These are phyloP conservation scores for Acleris laterana DNA, from an alignment of 2,888 invertebrate species.

Conservation along the genomic window DNA sequence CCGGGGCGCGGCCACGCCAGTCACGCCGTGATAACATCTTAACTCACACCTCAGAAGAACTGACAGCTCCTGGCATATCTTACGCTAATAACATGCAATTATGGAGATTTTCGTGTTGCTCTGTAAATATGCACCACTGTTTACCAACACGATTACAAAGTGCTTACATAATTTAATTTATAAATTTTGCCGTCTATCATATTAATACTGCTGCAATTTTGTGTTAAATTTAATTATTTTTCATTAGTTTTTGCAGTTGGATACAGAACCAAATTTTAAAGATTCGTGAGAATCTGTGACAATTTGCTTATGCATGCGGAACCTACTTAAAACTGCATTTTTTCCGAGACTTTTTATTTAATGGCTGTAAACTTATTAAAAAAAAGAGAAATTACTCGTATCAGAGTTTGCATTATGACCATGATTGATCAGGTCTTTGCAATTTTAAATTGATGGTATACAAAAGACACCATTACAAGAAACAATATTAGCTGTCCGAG, in stretches of 20 bases:
- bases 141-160: background rate
- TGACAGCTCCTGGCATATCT: constrained; percentile 27
- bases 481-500: constrained; percentile 28
- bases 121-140: background rate
- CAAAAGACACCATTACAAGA: constrained; percentile 27
- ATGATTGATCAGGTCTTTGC: background rate
- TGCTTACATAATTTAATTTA: too few relatives aligned
- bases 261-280: too few relatives aligned
- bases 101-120: background rate
- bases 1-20: constrained; percentile 22
- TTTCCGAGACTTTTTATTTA: too few relatives aligned
- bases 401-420: background rate
- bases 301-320: too few relatives aligned
- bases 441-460: constrained; percentile 14
- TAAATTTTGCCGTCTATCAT: too few relatives aligned
- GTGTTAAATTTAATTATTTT: too few relatives aligned
- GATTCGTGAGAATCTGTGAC: too few relatives aligned
- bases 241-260: too few relatives aligned
- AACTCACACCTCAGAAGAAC: constrained; percentile 11
- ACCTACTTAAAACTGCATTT: too few relatives aligned
- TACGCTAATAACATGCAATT: constrained; percentile 21
- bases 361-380: too few relatives aligned
- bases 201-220: too few relatives aligned
- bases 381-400: too few relatives aligned
- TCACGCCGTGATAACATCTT: constrained; percentile 30